A percentile compares a stretch with the other conserved stretches of the same genome.
These are phyloP conservation scores for Callipepla californica DNA, from an alignment of 2,113 vertebrate species.

Conservation along the genomic window DNA sequence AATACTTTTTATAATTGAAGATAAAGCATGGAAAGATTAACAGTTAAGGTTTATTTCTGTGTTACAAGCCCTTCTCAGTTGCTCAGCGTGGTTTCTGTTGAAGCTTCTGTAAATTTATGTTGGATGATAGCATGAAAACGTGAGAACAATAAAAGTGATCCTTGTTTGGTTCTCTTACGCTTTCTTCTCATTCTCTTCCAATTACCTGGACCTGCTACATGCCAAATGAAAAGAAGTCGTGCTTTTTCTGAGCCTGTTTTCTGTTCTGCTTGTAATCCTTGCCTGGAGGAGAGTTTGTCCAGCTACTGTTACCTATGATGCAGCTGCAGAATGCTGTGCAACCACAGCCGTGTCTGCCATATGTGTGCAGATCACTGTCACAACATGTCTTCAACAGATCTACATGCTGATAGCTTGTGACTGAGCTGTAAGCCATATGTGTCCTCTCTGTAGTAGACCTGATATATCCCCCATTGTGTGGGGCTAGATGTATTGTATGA, in stretches of 20 bases:
- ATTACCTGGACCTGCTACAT: neutral
- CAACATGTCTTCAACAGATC: neutral
- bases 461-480: neutral
- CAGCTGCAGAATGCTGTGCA: neutral
- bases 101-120: neutral
- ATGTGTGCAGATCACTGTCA: neutral
- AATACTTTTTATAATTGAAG: neutral
- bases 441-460: neutral
- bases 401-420: neutral
- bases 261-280: neutral
- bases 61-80: neutral
- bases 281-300: neutral
- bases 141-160: neutral
- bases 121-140: neutral
- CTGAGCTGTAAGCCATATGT: neutral
- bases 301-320: accelerated
- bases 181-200: neutral
- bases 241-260: neutral
- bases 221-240: neutral
- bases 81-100: neutral
- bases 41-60: neutral
- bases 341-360: neutral
- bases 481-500: neutral
- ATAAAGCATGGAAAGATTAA: neutral
- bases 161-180: neutral